These are phyloP conservation scores for Petrophora chlorosata DNA, from an alignment of 2,888 invertebrate genomes.

Conservation along the genomic window DNA sequence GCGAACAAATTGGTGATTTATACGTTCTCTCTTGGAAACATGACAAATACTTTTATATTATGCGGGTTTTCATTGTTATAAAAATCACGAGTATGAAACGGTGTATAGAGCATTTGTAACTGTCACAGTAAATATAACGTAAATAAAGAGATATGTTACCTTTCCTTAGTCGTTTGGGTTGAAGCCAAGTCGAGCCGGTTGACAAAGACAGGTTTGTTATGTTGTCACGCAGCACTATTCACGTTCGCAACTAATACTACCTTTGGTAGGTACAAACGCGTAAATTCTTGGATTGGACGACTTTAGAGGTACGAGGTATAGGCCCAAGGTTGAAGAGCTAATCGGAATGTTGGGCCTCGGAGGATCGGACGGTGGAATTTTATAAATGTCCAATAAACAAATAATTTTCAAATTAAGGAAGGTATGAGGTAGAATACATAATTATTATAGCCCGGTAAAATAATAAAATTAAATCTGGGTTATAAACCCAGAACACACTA, in stretches of 20 bases:
- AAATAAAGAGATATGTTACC: slow-evolving; percentile 72
- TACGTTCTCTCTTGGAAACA: slow-evolving; percentile 25
- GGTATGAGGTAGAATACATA: too few relatives aligned
- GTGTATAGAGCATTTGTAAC: slow-evolving; percentile 55
- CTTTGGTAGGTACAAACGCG: slow-evolving; percentile 48
- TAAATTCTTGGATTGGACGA: not conserved
- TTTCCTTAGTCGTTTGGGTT: slow-evolving; percentile 70
- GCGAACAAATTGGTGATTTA: slow-evolving; percentile 22
- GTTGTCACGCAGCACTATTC: slow-evolving; percentile 59
- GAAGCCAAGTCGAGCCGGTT: slow-evolving; percentile 67
- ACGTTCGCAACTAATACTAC: slow-evolving; percentile 50
- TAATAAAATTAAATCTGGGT: too few relatives aligned
- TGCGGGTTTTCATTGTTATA: slow-evolving; percentile 39
- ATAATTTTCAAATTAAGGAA: not conserved
- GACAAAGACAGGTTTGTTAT: slow-evolving; percentile 59
- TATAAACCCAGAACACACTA: too few relatives aligned
- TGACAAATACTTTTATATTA: slow-evolving; percentile 37
- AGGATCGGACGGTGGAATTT: slow-evolving; percentile 4
- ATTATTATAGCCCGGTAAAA: too few relatives aligned
- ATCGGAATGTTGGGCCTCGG: slow-evolving; percentile 3
- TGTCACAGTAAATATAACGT: slow-evolving; percentile 64
- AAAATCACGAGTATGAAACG: slow-evolving; percentile 38
- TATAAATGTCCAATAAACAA: not conserved
- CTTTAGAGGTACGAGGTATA: not conserved
- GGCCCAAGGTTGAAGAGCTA: not conserved